These are phyloP conservation scores for Carposina sasakii DNA, from an alignment of 1,140 invertebrate genomes.

Conservation along the genomic window DNA sequence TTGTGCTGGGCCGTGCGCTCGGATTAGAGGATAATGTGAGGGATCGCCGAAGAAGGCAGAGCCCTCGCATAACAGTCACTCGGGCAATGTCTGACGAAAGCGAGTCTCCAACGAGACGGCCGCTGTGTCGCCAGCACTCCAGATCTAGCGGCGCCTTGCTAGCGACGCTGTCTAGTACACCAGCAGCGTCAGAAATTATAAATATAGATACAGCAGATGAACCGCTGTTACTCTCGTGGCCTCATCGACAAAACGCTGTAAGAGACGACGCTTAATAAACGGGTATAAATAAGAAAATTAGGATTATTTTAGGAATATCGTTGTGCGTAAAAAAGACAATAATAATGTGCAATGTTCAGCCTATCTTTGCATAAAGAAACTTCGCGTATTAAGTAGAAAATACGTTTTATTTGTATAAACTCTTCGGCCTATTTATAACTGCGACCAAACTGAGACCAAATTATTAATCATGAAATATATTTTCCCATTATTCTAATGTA, in stretches of 20 bases:
- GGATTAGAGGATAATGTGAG: slow-evolving; percentile 57
- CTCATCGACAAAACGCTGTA: slow-evolving; percentile 39
- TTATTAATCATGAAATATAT: too few relatives aligned
- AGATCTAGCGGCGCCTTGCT: slow-evolving; percentile 71
- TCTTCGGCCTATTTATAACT: too few relatives aligned
- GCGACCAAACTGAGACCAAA: slow-evolving; percentile 60
- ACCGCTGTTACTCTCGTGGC: slow-evolving; percentile 71
- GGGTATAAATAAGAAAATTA: slow-evolving; percentile 41
- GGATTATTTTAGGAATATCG: slow-evolving; percentile 16
- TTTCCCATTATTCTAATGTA: slow-evolving; percentile 53
- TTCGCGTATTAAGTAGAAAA: too few relatives aligned
- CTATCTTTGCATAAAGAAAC: too few relatives aligned
- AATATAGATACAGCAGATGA: slow-evolving; percentile 61
- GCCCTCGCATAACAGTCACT: slow-evolving; percentile 80
- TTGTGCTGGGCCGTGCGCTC: slow-evolving; percentile 73
- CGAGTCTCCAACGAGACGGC: slow-evolving; percentile 68
- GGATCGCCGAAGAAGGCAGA: slow-evolving; percentile 66
- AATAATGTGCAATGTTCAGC: too few relatives aligned
- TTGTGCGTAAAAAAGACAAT: too few relatives aligned
- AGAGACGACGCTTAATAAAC: slow-evolving; percentile 53
- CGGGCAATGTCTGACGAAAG: slow-evolving; percentile 81
- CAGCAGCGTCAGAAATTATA: slow-evolving; percentile 62
- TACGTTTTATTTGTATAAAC: too few relatives aligned
- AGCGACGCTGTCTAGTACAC: slow-evolving; percentile 51
- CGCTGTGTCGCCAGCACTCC: slow-evolving; percentile 70